These are phyloP conservation scores for Spinus pinus DNA, from an alignment of 2,797 vertebrate genomes.

Conservation along the genomic window DNA sequence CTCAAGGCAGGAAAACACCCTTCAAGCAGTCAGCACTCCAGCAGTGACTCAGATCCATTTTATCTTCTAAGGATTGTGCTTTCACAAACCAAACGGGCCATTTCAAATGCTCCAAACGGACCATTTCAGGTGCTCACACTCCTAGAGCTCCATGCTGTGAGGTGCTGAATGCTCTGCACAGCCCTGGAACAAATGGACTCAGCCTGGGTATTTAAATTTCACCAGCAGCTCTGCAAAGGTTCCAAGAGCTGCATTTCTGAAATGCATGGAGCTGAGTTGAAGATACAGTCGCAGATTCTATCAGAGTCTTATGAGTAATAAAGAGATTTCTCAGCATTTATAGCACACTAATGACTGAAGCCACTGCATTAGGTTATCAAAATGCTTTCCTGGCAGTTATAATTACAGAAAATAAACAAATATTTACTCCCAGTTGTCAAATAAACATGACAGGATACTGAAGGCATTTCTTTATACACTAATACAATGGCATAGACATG, in stretches of 20 bases:
- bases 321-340: not conserved
- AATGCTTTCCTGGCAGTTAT: not conserved
- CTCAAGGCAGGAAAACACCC: not conserved
- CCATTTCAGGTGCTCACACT: not conserved
- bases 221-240: not conserved
- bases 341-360: not conserved
- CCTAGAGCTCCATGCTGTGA: not conserved
- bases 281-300: not conserved
- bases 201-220: not conserved
- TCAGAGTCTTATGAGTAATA: not conserved
- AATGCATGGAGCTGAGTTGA: not conserved
- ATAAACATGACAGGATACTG: not conserved
- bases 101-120: not conserved
- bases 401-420: conserved; percentile 7
- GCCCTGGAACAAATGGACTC: not conserved
- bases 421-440: not conserved
- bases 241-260: not conserved
- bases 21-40: not conserved
- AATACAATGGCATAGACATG: not conserved
- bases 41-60: not conserved
- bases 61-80: not conserved
- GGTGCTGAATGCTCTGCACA: not conserved
- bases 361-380: not conserved
- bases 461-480: not conserved
- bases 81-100: not conserved